A percentile compares a stretch with the other conserved stretches of the same genome.
These are phyloP conservation scores for Hystrix cristata DNA, from an alignment of 2,113 vertebrate genomes.

Conservation along the genomic window DNA sequence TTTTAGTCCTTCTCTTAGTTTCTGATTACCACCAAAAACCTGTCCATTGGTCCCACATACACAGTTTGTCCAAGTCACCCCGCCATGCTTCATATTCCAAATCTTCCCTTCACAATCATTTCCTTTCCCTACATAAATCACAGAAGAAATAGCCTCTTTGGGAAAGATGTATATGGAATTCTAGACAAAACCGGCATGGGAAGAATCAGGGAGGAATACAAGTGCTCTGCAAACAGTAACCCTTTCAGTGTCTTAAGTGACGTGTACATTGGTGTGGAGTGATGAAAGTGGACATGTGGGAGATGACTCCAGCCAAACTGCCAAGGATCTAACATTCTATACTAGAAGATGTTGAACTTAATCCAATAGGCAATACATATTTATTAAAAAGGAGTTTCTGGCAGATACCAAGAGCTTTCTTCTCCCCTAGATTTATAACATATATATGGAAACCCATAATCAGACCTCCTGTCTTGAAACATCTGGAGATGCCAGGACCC, in stretches of 20 bases:
- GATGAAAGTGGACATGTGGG: neutral
- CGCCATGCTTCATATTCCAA: neutral
- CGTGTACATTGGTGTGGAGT: rapidly evolving
- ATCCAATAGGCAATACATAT: neutral
- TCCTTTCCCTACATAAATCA: neutral
- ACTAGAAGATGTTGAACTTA: neutral
- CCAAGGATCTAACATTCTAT: neutral
- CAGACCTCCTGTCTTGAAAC: neutral
- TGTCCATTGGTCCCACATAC: no score
- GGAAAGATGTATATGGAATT: neutral
- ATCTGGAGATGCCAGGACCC: neutral
- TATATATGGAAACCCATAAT: neutral
- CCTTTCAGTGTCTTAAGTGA: neutral
- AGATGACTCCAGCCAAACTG: no score
- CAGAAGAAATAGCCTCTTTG: neutral
- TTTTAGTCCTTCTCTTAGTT: neutral
- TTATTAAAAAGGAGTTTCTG: neutral
- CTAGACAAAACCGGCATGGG: neutral
- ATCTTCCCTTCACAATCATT: neutral
- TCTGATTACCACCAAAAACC: neutral
- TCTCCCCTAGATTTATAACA: neutral
- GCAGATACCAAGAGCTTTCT: neutral
- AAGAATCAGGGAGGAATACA: neutral
- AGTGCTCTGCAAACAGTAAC: neutral
- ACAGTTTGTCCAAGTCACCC: neutral